A percentile compares a stretch with the other conserved stretches of the same genome.
These are phyloP conservation scores for Eidolon helvum DNA, from an alignment of 2,113 vertebrate species.

Conservation along the genomic window DNA sequence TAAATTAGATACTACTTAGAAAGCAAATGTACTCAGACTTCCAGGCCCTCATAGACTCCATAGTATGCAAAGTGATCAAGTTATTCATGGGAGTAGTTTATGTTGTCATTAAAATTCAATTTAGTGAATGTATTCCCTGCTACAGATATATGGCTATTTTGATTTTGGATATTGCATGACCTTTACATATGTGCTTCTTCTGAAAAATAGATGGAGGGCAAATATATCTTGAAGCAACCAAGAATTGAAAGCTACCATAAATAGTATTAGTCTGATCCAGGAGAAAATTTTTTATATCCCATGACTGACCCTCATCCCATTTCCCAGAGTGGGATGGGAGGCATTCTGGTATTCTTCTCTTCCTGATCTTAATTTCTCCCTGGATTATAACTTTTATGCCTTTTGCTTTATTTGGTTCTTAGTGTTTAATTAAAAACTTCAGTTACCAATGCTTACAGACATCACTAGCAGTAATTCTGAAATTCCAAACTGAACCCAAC, in stretches of 20 bases:
- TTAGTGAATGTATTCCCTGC: not conserved
- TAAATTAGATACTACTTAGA: not conserved
- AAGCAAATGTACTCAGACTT: not conserved
- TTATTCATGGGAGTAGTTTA: not conserved
- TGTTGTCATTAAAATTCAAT: not conserved
- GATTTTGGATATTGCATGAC: not conserved
- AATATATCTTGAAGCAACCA: not conserved
- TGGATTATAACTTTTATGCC: not conserved
- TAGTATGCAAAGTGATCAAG: not conserved
- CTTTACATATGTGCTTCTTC: not conserved
- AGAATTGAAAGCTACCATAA: not conserved
- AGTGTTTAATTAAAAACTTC: not conserved
- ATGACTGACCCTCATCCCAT: not conserved
- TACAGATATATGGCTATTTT: not conserved
- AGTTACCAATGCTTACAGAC: not conserved
- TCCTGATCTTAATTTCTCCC: not conserved
- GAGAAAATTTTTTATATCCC: not conserved
- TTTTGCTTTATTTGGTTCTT: slow-evolving; percentile 4
- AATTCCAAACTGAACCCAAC: not conserved
- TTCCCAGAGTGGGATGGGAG: not conserved
- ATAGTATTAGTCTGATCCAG: not conserved
- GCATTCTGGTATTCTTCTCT: not conserved
- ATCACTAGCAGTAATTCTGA: not conserved
- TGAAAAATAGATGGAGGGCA: not conserved
- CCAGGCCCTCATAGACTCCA: not conserved